Percentiles rank a stretch among this genome's conserved stretches.
phyloP scores from a whole-genome alignment of 2,113 vertebrate genomes.

The Pituophis catenifer region DNA sequence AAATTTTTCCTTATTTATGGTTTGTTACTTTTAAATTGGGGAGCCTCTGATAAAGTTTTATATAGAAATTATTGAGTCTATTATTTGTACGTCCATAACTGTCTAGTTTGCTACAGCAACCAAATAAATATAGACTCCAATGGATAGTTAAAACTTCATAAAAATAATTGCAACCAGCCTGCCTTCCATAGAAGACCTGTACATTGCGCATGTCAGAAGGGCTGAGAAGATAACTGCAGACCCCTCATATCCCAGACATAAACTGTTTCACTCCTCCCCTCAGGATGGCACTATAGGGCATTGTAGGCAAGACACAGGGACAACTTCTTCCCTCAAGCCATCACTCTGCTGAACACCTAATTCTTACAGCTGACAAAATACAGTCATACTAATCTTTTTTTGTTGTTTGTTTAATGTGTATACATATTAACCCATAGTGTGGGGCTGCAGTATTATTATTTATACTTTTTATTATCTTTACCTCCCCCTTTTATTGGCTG shows the following conservation, averaged over 20 bases:
- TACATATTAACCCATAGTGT: background rate
- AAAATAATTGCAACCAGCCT: background rate
- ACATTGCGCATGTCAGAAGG: background rate
- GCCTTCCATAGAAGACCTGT: background rate
- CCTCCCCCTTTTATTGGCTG: no score
- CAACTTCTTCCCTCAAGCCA: background rate
- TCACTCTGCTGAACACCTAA: background rate
- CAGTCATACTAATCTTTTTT: background rate
- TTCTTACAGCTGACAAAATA: background rate
- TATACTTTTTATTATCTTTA: no score
- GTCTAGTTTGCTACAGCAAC: background rate
- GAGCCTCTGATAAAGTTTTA: background rate
- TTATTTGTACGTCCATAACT: background rate
- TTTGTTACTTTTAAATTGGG: background rate
- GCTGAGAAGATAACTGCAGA: background rate
- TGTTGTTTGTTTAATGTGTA: background rate
- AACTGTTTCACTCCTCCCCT: background rate
- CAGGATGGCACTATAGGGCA: background rate
- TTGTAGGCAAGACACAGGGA: background rate
- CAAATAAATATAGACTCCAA: background rate
- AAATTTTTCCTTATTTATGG: background rate
- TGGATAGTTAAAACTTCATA: background rate
- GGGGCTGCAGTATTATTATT: no score
- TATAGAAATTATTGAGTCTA: background rate
- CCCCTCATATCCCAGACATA: background rate